These are phyloP conservation scores for Plectrocnemia conspersa DNA, from an alignment of 1,140 invertebrate species.

Conservation along the genomic window DNA sequence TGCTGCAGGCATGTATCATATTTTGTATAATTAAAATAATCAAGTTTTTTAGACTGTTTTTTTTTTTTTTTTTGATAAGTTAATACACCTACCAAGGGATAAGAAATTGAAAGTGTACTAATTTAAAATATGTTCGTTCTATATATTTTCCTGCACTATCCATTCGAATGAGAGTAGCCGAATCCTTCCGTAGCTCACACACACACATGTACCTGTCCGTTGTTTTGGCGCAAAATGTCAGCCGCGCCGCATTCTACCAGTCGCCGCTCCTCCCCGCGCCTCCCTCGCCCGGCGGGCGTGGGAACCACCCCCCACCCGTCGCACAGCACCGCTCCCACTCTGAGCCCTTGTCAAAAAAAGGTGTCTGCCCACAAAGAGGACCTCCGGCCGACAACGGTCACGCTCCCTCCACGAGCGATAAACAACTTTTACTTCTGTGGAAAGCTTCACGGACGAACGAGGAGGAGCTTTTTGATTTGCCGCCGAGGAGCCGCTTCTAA, in stretches of 20 bases:
- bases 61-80: too few relatives aligned
- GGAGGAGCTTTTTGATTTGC: too few relatives aligned
- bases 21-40: too few relatives aligned
- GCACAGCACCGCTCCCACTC: constrained; percentile 7
- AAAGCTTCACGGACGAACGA: neutral
- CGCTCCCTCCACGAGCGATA: neutral
- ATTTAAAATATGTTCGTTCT: too few relatives aligned
- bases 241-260: constrained; percentile 31
- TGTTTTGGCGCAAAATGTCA: constrained; percentile 30
- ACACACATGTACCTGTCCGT: constrained; percentile 10
- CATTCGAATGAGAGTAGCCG: too few relatives aligned
- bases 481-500: too few relatives aligned
- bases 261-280: neutral
- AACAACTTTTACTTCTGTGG: constrained; percentile 13
- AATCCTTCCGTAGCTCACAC: constrained; percentile 1
- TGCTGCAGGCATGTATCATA: too few relatives aligned
- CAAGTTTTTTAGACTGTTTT: too few relatives aligned
- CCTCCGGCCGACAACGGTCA: constrained; percentile 5
- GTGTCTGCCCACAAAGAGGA: neutral
- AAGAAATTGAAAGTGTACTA: too few relatives aligned
- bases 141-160: too few relatives aligned
- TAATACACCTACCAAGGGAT: too few relatives aligned
- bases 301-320: constrained; percentile 15
- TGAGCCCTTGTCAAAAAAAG: constrained; percentile 9
- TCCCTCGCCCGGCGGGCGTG: constrained; percentile 6